Conservation (phyloP, 2,888 invertebrate species). For the Rhamphomyia laevipes region DNA sequence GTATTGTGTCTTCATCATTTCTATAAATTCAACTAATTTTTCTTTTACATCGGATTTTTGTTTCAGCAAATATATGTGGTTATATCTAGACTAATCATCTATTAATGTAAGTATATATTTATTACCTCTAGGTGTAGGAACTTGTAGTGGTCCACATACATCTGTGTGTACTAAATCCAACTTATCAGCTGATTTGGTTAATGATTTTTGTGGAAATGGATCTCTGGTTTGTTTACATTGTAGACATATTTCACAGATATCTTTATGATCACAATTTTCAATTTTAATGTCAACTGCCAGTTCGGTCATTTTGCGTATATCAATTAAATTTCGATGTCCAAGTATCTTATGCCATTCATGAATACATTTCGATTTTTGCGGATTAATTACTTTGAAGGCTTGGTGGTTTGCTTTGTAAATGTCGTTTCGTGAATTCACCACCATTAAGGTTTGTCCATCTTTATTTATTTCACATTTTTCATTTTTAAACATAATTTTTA, state of each 20-base stretch:
- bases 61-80: conserved; percentile 16
- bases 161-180: conserved; percentile 22
- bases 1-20: conserved; percentile 7
- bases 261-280: conserved; percentile 9
- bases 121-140: conserved; percentile 17
- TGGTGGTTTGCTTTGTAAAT: conserved; percentile 1
- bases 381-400: background rate
- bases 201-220: conserved; percentile 19
- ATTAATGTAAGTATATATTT: conserved; percentile 21
- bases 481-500: conserved; percentile 7
- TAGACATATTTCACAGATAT: conserved; percentile 13
- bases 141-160: conserved; percentile 24
- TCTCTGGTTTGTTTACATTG: conserved; percentile 16
- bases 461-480: conserved; percentile 6
- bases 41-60: conserved; percentile 8
- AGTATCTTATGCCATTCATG: conserved; percentile 14
- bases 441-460: background rate
- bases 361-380: conserved; percentile 7
- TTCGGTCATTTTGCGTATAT: conserved; percentile 5
- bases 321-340: conserved; percentile 12
- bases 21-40: conserved; percentile 1
- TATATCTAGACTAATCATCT: conserved; percentile 23
- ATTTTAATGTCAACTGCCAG: conserved; percentile 8
- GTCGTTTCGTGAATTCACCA: conserved; percentile 1
- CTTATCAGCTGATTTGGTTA: conserved; percentile 1